Evolutionary conservation across 2,113 vertebrate species (phyloP).

Genomic region (Tenebrosternarchus preto): DNA sequence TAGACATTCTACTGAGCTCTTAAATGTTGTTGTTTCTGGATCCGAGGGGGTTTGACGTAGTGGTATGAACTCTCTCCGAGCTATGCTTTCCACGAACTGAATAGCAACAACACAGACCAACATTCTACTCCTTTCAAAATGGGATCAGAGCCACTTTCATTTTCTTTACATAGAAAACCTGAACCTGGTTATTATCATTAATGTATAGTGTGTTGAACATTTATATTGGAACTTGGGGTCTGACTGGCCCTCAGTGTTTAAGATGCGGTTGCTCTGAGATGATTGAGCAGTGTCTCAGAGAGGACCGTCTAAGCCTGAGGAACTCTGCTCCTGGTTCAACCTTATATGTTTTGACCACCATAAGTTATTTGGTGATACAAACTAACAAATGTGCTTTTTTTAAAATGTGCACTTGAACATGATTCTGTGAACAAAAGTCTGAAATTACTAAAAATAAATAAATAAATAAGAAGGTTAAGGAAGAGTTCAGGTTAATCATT

Average conservation of each 20-base stretch:
- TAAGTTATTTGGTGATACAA: too few species aligned
- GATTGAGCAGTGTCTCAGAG: background rate
- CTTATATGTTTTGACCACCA: too few species aligned
- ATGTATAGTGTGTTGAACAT: background rate
- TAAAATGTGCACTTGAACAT: background rate
- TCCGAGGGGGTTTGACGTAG: constrained; percentile 20
- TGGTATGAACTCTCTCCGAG: background rate
- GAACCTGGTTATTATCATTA: background rate
- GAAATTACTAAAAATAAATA: background rate
- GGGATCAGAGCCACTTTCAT: constrained; percentile 3
- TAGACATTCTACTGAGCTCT: constrained; percentile 25
- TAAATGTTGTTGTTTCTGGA: constrained; percentile 12
- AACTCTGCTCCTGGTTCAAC: constrained; percentile 13
- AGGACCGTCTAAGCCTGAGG: background rate
- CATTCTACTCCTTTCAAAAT: constrained; percentile 2
- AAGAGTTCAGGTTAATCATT: background rate
- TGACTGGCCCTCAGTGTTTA: background rate
- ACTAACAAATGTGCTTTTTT: too few species aligned
- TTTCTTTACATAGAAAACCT: constrained; percentile 11
- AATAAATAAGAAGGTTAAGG: background rate
- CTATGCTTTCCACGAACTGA: constrained; percentile 16
- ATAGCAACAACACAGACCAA: constrained; percentile 14
- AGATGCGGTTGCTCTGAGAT: background rate
- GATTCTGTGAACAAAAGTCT: background rate
- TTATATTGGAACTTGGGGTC: background rate